Base-by-base conservation (phyloP, 2,113 vertebrate species). In the Ceratotherium simum region DNA sequence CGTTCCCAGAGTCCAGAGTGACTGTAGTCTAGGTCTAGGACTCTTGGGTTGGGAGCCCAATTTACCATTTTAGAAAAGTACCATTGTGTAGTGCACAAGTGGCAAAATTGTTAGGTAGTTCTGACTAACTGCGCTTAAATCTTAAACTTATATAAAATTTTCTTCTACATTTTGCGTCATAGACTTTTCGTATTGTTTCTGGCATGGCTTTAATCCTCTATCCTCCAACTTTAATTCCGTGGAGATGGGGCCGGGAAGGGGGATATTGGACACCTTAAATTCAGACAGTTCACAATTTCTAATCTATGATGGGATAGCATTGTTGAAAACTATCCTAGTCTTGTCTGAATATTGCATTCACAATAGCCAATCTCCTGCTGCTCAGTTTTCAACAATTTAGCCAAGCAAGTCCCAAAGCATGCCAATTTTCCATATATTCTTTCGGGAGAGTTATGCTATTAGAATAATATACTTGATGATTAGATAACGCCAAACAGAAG, bases 401-500 rank as follows among this genome's bases (percentile, higher is more conserved):
- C 31, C 20, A 87, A 79, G 8, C 12, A 91, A 42, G 65, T 1
- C 4, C 27, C 54, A 79, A 83, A 79, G 46, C 3, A n/a, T 86
- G 25, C 6, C 23, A 17, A 65, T 31, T 72, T 80, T 70, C 16
- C 31, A 48, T 3, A 23, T 31, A 20, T n/a, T 78, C 51, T 93
- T 78, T 27, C 1, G 12, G 48, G 48, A 84, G 10, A 80, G 21
- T n/a, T 60, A 21, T 20, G 2, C 36, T 17, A 54, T 21, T 36
- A 80, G 31, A 96, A 84, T 75, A 88, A 95, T 18, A 48, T 33
- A 67, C 20, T 51, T 93, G 80, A 79, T 79, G 21, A 73, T 79
- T 58, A 79, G n/a, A 70, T 88, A 46, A 76, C 17, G 1, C 3
- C 64, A 96, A 86, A 23, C 27, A 92, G n/a, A 82, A 87, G 5